Base-by-base conservation (phyloP, 2,888 invertebrate species). In the Drosophila pegasa region DNA sequence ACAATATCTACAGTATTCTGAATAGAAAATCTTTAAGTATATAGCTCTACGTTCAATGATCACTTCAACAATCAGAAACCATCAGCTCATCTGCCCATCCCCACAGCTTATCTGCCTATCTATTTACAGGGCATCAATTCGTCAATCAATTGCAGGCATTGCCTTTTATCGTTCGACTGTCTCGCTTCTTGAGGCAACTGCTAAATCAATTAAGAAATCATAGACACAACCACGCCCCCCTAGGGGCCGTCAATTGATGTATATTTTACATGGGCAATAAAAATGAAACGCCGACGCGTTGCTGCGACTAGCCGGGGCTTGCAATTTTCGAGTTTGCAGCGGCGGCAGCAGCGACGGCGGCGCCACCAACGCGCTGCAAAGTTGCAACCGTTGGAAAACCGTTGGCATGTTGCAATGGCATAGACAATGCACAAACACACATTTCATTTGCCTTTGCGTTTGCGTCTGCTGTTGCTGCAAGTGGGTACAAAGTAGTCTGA, bases 161-260 rank as follows among this genome's bases (percentile, higher is more conserved):
- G 14, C 9, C 14, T 3, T 50, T 41, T 56, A 27, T 67, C 45
- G 72, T 48, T 14, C 37, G 33, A 14, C 27, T 35, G 41, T 64
- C 41, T 63, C 5, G 65, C 57, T 57, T 33, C 52, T 64, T 62
- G 27, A 37, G 66, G 60, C 67, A 57, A 62, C 66, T 61, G 75
- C 52, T 81, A 83, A 83, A 83, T 83, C 83, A 83, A 84, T 83
- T 83, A 87, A 84, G 77, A 79, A 84, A 79, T 77, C 87, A 77
- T 75, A 77, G 86, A 74, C 83, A 71, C 58, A 54, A 64, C 67
- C 87, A 80, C 83, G 80, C 83, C 84, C 63, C 63, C 63, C 27
- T 8, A 20, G 25, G 50, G 51, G 43, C 50, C 50, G 38, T 40
- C 76, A 62, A 71, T 75, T 63, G 71, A 75, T 71, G 75, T 38